Base-by-base conservation (phyloP, 2,888 invertebrate genomes). In the Torymus tubicola region DNA sequence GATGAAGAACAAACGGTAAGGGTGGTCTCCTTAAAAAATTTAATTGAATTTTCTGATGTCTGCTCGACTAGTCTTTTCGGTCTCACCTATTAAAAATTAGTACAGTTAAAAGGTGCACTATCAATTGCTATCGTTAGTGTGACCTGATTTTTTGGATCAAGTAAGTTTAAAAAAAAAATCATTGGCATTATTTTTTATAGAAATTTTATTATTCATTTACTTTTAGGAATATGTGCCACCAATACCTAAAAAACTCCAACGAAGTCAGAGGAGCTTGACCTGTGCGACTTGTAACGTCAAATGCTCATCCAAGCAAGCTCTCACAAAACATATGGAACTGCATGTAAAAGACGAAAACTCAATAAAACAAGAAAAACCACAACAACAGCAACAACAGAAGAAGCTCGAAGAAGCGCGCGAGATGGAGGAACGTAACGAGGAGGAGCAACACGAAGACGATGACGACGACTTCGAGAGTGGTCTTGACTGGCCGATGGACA, bases 401-500 rank as follows among this genome's bases (percentile, higher is more conserved):
- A 42, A 42, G 42, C 42, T 42, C 8, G 42, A 42, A 42, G 42
- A 42, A 42, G 10, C 42, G 8, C 42, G 42, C 4, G 68, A 73
- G 1, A 65, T 64, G 21, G 81, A 75, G 2, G 76, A 78, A 13
- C 83, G 84, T 4, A 85, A 86, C 3, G 83, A 84, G 42, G 86
- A 86, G 5, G 86, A 87, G 8, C 42, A 42, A 42, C 42, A 42
- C 42, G 42, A 42, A 8, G 42, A 42, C 8, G 87, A 89, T n/a
- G 87, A 88, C 58, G 90, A 90, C 8, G 88, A 90, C 72, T 90
- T 89, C 14, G 90, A 88, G 64, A 87, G 88, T 55, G 89, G 89
- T 1, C 83, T 90, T 2, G 90, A 89, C 61, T 91, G 90, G 90
- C 90, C 88, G 2, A 88, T 90, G 85, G 90, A 91, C 78, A 90